These are phyloP conservation scores for Dromaius novaehollandiae DNA, from an alignment of 2,113 vertebrate species.

Conservation along the genomic window DNA sequence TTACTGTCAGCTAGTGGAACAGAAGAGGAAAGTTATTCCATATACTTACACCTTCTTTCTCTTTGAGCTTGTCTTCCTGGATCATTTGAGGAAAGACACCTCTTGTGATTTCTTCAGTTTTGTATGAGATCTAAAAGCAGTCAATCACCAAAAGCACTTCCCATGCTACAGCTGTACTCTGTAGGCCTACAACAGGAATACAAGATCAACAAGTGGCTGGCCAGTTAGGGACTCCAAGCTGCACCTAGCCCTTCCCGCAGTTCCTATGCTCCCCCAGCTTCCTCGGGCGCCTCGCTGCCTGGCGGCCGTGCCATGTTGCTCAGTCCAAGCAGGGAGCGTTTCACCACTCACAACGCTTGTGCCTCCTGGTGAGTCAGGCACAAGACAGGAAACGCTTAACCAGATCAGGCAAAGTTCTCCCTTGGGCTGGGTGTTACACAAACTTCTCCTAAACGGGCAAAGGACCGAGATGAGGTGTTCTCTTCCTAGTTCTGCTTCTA, in stretches of 20 bases:
- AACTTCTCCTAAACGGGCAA: background rate
- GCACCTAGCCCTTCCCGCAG: background rate
- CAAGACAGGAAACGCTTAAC: background rate
- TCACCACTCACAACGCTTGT: no score
- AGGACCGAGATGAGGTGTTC: background rate
- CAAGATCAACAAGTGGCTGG: background rate
- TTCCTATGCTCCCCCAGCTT: background rate
- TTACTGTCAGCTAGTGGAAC: background rate
- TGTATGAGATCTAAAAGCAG: background rate
- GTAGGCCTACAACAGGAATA: background rate
- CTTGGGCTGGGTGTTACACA: background rate
- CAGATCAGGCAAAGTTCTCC: background rate
- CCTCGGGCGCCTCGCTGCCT: background rate
- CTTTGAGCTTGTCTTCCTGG: background rate
- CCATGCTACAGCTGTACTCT: background rate
- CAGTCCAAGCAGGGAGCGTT: background rate
- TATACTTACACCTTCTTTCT: background rate
- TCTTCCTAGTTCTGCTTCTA: background rate
- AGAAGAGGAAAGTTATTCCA: background rate
- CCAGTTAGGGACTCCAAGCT: background rate
- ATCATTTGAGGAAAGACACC: background rate
- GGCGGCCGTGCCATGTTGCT: background rate
- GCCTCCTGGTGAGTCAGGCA: background rate
- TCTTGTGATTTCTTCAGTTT: background rate
- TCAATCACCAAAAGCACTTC: background rate